Percentiles rank a stretch among this genome's conserved stretches.
Conservation (phyloP, 2,888 invertebrate genomes). For the Eupithecia vulgata region DNA sequence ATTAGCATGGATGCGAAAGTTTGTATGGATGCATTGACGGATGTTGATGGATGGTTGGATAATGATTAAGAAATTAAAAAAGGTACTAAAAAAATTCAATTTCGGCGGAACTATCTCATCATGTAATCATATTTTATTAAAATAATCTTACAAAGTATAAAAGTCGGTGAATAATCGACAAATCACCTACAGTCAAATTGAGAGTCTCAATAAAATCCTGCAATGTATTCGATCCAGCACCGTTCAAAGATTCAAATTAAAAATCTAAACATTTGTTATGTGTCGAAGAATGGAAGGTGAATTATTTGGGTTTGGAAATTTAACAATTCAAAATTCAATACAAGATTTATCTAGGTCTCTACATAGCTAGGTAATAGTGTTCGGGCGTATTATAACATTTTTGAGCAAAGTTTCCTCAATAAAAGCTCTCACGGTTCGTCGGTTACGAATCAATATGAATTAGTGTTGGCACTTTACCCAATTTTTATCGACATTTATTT, state of each 20-base stretch:
- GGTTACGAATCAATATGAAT: neutral
- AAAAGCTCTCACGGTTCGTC: neutral
- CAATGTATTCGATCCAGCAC: neutral
- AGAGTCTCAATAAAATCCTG: neutral
- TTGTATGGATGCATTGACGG: no score
- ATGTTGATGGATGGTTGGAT: no score
- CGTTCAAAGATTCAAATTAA: neutral
- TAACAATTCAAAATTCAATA: neutral
- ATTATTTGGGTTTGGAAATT: neutral
- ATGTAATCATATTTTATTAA: no score
- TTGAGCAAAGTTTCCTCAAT: neutral
- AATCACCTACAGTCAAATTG: neutral
- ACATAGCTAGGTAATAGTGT: neutral
- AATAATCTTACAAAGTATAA: no score
- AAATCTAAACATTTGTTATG: neutral
- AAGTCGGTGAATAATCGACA: neutral
- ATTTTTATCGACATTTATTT: neutral
- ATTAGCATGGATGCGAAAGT: no score
- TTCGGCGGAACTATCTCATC: no score
- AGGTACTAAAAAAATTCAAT: no score
- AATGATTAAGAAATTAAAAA: no score
- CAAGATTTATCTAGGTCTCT: neutral
- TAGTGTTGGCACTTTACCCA: slow-evolving; percentile 1
- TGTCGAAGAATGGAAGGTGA: neutral
- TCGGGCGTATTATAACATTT: neutral